Base-by-base conservation (phyloP, 2,888 invertebrate species). In the Julus scandinavius region DNA sequence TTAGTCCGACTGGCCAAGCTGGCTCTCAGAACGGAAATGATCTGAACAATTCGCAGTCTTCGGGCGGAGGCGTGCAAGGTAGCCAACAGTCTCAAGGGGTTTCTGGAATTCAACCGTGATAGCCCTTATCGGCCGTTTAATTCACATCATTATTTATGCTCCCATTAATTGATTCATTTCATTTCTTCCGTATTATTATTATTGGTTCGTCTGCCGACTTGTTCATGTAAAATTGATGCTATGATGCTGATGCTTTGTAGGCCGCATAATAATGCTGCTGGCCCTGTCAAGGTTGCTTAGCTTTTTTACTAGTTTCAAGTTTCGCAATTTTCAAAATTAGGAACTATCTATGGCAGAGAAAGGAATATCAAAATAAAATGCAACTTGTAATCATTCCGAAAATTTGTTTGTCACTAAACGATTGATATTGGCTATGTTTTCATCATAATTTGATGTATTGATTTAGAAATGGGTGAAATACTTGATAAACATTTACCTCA, bases 31-130 rank as follows among this genome's bases (percentile, higher is more conserved):
- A 88, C 49, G 88, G 88, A 49, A 87, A 87, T 85, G 87, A 89
- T 85, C 88, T 87, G 41, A 89, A 89, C 58, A 89, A 89, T 87
- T 87, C 86, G 17, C 89, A 89, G 83, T 86, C 88, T 83, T 87
- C 88, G 40, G 88, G 80, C 80, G 89, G 87, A 41, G 49, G 85
- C 38, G 63, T 83, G 29, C 88, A 86, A 49, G 63, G 63, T 41
- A 80, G 72, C 29, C 89, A 89, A 72, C 87, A 86, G 45, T 54
- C 87, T 29, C 88, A 88, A 88, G 54, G 45, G 45, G 88, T 88
- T 84, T 84, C 58, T 29, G 89, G 88, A 17, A 87, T 89, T n/a
- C 89, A 89, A 63, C 85, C 84, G 29, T 89, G 38, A 88, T 20
- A 85, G 85, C 72, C 29, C 72, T 72, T 72, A 29, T 72, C 29